Evolutionary conservation across 1,140 invertebrate species (phyloP).

Genomic region (Eufriesea mexicana): DNA sequence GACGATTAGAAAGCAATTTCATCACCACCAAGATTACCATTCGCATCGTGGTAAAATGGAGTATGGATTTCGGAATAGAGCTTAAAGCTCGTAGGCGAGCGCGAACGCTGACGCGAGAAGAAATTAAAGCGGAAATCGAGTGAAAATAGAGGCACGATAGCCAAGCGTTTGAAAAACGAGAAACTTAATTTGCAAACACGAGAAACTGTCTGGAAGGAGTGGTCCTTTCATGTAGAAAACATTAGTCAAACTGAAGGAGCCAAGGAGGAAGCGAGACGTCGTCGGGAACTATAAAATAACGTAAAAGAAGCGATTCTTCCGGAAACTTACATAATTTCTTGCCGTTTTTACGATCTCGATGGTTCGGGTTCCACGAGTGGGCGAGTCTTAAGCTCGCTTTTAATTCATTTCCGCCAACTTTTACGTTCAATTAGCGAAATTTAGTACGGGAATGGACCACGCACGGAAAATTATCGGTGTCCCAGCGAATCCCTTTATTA

Average conservation of each 20-base stretch:
- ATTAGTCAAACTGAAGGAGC: slow-evolving; percentile 47
- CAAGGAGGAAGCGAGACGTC: slow-evolving; percentile 44
- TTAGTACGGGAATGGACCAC: background rate
- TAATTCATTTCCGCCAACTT: slow-evolving; percentile 52
- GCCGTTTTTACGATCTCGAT: slow-evolving; percentile 38
- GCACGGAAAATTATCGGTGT: slow-evolving; percentile 35
- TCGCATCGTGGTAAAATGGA: too few species aligned
- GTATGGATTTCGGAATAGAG: too few species aligned
- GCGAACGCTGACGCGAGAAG: background rate
- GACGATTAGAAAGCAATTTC: too few species aligned
- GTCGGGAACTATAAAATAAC: slow-evolving; percentile 53
- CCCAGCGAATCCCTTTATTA: slow-evolving; percentile 35
- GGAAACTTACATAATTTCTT: slow-evolving; percentile 50
- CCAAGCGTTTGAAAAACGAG: background rate
- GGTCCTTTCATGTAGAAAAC: slow-evolving; percentile 46
- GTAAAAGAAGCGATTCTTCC: slow-evolving; percentile 51
- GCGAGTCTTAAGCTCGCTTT: slow-evolving; percentile 30
- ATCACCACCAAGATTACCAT: too few species aligned
- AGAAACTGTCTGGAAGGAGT: slow-evolving; percentile 19
- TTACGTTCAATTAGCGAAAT: slow-evolving; percentile 31
- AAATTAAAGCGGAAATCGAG: background rate
- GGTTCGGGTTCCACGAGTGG: background rate
- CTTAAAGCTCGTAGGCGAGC: too few species aligned
- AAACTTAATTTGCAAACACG: slow-evolving; percentile 46
- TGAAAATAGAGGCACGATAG: background rate